Evolutionary conservation across 2,113 vertebrate genomes (phyloP).

Genomic region (Cairina moschata): DNA sequence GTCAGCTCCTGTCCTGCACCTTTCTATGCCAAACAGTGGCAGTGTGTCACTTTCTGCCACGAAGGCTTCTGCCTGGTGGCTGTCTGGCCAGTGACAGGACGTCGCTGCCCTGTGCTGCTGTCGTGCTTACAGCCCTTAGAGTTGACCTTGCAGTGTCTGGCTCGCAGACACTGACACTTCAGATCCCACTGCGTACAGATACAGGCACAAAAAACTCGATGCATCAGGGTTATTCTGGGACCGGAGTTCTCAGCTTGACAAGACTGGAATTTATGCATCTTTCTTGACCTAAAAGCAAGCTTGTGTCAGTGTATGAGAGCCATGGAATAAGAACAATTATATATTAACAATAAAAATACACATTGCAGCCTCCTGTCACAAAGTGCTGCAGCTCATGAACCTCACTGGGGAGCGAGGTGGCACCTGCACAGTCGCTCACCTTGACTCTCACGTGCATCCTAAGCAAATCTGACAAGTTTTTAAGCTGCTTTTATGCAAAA

Average conservation of each 20-base stretch:
- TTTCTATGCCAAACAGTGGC: neutral
- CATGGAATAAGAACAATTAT: neutral
- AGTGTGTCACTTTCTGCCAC: neutral
- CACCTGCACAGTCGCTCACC: no score
- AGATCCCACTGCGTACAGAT: neutral
- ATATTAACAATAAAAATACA: neutral
- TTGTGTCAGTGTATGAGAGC: neutral
- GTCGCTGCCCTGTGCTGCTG: neutral
- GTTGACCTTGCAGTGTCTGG: neutral
- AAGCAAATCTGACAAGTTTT: neutral
- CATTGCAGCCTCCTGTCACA: neutral
- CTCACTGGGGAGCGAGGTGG: neutral
- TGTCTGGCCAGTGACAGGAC: fast-evolving
- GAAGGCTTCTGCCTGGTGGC: neutral
- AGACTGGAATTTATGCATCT: neutral
- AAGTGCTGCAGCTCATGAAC: neutral
- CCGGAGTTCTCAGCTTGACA: neutral
- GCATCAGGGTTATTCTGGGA: neutral
- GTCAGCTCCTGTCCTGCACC: neutral
- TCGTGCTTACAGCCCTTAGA: neutral
- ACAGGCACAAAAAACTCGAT: neutral
- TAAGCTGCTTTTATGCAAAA: neutral
- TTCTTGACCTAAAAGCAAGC: neutral
- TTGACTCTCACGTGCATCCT: neutral
- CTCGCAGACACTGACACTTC: neutral